Evolutionary conservation across 2,888 invertebrate species (phyloP), one percentile per base, ranked within the genome.

Genomic region (Stomorhina lunata): DNA sequence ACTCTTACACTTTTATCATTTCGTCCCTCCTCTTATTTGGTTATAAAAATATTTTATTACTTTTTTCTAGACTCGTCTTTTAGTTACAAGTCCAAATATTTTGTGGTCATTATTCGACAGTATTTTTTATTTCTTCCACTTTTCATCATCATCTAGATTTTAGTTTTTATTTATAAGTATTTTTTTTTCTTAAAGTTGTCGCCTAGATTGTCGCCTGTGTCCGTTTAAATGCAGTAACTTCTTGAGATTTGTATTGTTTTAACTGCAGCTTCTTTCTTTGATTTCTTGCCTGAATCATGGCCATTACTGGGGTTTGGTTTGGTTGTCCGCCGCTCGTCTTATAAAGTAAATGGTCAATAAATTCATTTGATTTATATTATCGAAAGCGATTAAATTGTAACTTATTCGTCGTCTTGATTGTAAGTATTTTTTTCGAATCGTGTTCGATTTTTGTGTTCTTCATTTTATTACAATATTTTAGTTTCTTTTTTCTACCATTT

Each of bases 361-460:
- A 81, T 77, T 82, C 80, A 45, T 84, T 84, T 84, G 80, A 86
- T 84, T 85, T 87, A 88, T 82, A 79, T 79, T 79, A 82, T 82
- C 75, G 79, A 53, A 79, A 82, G 59, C 82, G 79, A 82, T 82
- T 79, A 82, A 82, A 79, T 79, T 69, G 82, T 79, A 69, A 82
- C 79, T 82, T 82, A 82, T 82, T 78, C 81, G 40, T 78, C 73
- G 72, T 78, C 69, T 78, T 77, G 25, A 34, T 12, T 66, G 17
- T 57, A 53, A n/a, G n/a, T 57, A 59, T 59, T 71, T 66, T 34
- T 66, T 59, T 53, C 75, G 65, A 73, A 76, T 75, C 55, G 73
- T 81, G 45, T 78, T 68, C 29, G 32, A 32, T 61, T 77, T 29
- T 43, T 40, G 61, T 55, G 48, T 17, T 57, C 48, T 37, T 53